Percentiles rank a stretch among this genome's conserved stretches.
Conservation (phyloP, 2,888 invertebrate species). For the Dasypogon diadema region DNA sequence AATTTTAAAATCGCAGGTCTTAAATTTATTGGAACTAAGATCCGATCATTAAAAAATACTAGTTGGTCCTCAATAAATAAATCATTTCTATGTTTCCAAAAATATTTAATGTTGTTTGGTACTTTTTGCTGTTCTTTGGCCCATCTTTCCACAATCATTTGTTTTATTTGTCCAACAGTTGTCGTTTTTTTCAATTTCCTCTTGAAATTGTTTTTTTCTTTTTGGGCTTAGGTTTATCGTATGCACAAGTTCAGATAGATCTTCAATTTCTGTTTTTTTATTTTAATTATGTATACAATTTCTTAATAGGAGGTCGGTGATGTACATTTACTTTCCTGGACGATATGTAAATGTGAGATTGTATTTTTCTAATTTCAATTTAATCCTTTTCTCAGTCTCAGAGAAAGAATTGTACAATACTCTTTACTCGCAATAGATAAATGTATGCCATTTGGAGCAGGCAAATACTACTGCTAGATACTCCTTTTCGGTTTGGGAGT, state of each 20-base stretch:
- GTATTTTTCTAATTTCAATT: too few relatives aligned
- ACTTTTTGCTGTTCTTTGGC: neutral
- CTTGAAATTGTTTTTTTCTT: conserved; percentile 41
- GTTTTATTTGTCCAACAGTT: too few relatives aligned
- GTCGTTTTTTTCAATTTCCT: conserved; percentile 49
- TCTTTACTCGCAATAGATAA: too few relatives aligned
- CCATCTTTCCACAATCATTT: conserved; percentile 24
- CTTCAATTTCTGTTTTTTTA: conserved; percentile 23
- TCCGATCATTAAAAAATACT: conserved; percentile 35
- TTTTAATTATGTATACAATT: conserved; percentile 46
- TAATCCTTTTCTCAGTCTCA: too few relatives aligned
- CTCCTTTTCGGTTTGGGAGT: too few relatives aligned
- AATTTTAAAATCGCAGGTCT: neutral
- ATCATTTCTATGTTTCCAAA: conserved; percentile 31
- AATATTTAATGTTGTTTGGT: conserved; percentile 14
- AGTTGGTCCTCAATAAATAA: conserved; percentile 8
- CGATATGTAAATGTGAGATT: too few relatives aligned
- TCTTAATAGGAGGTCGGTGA: conserved; percentile 56
- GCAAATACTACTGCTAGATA: too few relatives aligned
- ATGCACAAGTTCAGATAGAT: conserved; percentile 51
- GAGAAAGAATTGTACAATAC: too few relatives aligned
- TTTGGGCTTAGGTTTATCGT: neutral
- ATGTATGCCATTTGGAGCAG: too few relatives aligned
- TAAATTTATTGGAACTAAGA: conserved; percentile 12
- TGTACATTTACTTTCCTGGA: too few relatives aligned